These are phyloP conservation scores for Cryptomyrus ogoouensis DNA, from an alignment of 2,113 vertebrate species.

Conservation along the genomic window DNA sequence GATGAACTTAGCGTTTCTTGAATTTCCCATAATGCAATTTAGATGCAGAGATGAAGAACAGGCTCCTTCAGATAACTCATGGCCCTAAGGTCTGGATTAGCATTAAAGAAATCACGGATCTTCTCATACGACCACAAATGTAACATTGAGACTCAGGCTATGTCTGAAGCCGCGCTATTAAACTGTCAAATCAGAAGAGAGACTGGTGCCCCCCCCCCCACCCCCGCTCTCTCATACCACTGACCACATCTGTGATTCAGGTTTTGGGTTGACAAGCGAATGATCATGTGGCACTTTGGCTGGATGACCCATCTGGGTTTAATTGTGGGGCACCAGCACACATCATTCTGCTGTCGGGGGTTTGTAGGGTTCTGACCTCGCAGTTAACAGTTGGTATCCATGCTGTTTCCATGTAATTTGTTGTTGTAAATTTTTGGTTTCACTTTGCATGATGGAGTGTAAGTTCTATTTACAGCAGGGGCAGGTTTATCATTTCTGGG, in stretches of 20 bases:
- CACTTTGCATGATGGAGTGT: not conserved
- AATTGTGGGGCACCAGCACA: not conserved
- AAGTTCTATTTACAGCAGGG: not conserved
- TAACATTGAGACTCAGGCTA: not conserved
- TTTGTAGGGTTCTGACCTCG: not conserved
- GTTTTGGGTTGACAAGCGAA: not conserved
- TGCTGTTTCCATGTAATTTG: not conserved
- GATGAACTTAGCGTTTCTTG: not conserved
- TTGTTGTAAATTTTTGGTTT: not conserved
- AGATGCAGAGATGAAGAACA: not conserved
- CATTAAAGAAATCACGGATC: not conserved
- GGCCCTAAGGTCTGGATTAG: not conserved
- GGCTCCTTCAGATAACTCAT: not conserved
- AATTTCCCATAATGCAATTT: not conserved
- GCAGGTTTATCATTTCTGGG: not conserved
- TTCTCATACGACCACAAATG: not conserved
- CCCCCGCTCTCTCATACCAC: not conserved
- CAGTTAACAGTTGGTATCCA: not conserved
- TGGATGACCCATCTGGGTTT: not conserved
- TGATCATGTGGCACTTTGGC: not conserved
- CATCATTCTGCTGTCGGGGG: not conserved
- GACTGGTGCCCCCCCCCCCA: not conserved
- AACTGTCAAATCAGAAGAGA: not conserved
- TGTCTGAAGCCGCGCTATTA: not conserved
- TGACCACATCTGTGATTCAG: not conserved